Evolutionary conservation across 2,113 vertebrate genomes (phyloP).

Genomic region (Percina caprodes): DNA sequence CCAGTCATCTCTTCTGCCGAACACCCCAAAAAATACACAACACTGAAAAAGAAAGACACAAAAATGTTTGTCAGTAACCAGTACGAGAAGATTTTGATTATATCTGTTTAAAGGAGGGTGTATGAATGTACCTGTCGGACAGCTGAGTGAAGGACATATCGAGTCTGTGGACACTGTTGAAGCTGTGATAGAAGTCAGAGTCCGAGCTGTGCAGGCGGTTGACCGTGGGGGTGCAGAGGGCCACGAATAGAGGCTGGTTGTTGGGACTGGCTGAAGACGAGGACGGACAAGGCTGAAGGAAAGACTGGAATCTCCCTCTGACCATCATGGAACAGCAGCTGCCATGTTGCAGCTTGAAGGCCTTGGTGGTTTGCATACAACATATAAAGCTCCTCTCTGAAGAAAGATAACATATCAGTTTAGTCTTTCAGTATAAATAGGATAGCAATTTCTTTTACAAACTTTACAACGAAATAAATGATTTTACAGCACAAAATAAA

Average conservation of each 20-base stretch:
- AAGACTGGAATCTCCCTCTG: constrained; percentile 71
- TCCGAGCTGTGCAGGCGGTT: constrained; percentile 24
- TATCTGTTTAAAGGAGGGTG: accelerated
- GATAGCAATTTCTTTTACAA: neutral
- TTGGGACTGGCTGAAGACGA: constrained; percentile 12
- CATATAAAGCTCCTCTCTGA: constrained; percentile 85
- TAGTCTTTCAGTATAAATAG: neutral
- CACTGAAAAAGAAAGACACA: constrained; percentile 68
- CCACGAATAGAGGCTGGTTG: constrained; percentile 76
- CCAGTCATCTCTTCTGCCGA: constrained; percentile 80
- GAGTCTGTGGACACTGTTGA: constrained; percentile 81
- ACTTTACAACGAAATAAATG: neutral
- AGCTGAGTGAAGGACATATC: constrained; percentile 85
- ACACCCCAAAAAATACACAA: constrained; percentile 85
- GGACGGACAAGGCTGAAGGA: constrained; percentile 29
- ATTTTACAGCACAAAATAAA: neutral
- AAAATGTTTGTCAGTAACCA: constrained; percentile 8
- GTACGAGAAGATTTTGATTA: accelerated
- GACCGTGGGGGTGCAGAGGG: constrained; percentile 83
- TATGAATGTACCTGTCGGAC: constrained; percentile 69
- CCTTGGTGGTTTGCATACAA: constrained; percentile 84
- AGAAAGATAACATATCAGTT: constrained; percentile 12
- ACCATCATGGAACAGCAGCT: constrained; percentile 80
- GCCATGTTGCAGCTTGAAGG: constrained; percentile 76
- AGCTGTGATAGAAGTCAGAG: constrained; percentile 43